A percentile compares a stretch with the other conserved stretches of the same genome.
Evolutionary conservation across 2,888 invertebrate genomes (phyloP).

Genomic region (Andrena bucephala): DNA sequence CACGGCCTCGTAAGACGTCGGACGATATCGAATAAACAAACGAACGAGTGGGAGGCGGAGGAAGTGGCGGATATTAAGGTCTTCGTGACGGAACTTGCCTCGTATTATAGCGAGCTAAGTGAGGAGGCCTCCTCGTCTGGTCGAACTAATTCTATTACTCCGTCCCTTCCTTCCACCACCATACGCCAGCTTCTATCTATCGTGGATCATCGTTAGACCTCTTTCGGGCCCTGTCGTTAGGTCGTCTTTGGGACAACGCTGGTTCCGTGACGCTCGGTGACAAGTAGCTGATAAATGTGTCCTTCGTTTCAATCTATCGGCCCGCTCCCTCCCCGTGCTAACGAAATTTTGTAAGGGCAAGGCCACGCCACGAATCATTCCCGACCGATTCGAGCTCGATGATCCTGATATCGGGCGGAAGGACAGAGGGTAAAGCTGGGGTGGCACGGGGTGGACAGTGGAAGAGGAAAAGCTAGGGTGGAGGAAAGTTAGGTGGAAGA

Average conservation of each 20-base stretch:
- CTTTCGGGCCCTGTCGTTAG: slow-evolving; percentile 31
- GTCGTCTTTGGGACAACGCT: slow-evolving; percentile 43
- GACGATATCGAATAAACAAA: slow-evolving; percentile 77
- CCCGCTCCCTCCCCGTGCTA: neutral
- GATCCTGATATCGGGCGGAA: slow-evolving; percentile 23
- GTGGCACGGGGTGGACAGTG: slow-evolving; percentile 4
- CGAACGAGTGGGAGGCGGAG: slow-evolving; percentile 78
- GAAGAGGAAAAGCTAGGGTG: slow-evolving; percentile 45
- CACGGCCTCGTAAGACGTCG: slow-evolving; percentile 65
- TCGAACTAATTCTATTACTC: slow-evolving; percentile 76
- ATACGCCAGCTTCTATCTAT: slow-evolving; percentile 41
- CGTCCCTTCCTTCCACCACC: slow-evolving; percentile 68
- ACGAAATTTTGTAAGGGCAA: slow-evolving; percentile 4
- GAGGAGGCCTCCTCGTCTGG: slow-evolving; percentile 73
- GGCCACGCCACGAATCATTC: neutral
- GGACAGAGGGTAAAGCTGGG: slow-evolving; percentile 15
- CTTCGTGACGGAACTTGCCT: slow-evolving; percentile 75
- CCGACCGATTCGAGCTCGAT: slow-evolving; percentile 9
- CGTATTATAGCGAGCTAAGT: slow-evolving; percentile 73
- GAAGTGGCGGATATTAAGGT: slow-evolving; percentile 79
- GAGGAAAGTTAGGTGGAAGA: slow-evolving; percentile 61
- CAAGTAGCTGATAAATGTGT: slow-evolving; percentile 53
- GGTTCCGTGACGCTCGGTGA: slow-evolving; percentile 33
- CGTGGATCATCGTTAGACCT: slow-evolving; percentile 52
- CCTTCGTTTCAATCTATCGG: slow-evolving; percentile 40